Base-by-base conservation (phyloP, 1,140 invertebrate species). In the Leptinotarsa undecemlineata region DNA sequence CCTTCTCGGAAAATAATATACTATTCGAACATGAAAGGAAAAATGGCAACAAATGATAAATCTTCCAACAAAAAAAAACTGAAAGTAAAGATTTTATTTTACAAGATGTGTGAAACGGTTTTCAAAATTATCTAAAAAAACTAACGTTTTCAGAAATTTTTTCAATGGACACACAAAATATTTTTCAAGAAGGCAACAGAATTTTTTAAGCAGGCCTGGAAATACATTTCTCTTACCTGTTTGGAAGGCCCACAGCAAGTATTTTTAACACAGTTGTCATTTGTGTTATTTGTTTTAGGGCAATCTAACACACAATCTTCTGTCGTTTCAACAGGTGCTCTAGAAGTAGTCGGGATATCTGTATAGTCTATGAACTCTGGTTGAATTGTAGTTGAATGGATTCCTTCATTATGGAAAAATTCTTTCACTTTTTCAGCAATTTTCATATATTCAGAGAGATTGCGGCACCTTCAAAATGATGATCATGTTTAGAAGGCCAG, bases 341-440 rank as follows among this genome's bases (percentile, higher is more conserved):
- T 70, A 14, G 78, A 76, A 48, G 75, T 82, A 47, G 79, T 79
- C n/a, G 81, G 81, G 68, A 72, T 78, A 61, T 83, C 82, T 20
- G 74, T 77, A 71, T 93, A 87, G 83, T 95, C 93, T 57, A 95
- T 91, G 83, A 98, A 97, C 89, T 98, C 96, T 0, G 96, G 96
- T 83, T 98, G 95, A 85, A 98, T 97, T 2, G 96, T 97, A 2
- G 95, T 96, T 4, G 94, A 96, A 84, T 94, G 92, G 79, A 96
- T 96, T 20, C 94, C 94, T 86, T 97, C 95, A 84, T 96, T 96
- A 82, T 96, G 94, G 85, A 97, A 97, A 87, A 97, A 97, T 85
- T 97, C 94, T 85, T 98, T 97, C 0, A 97, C 95, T 86, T 96
- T 95, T 85, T 96, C 95, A 1, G 95, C 95, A 77, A 96, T 95